Base-by-base conservation (phyloP, 2,797 vertebrate species). In the Eutrigla gurnardus region DNA sequence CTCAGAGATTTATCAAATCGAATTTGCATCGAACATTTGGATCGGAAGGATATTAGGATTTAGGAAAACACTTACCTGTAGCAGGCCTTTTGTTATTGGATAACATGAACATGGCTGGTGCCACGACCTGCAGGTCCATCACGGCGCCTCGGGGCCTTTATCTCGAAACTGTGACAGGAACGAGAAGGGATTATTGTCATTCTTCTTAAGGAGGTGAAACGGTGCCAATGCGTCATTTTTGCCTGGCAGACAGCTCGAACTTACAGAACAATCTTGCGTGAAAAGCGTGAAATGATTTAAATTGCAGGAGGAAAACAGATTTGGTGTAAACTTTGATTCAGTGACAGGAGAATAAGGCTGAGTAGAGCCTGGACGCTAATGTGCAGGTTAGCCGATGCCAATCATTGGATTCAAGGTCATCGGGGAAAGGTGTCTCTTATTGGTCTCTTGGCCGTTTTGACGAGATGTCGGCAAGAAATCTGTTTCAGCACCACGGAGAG, bases 401-500 rank as follows among this genome's bases (percentile, higher is more conserved):
- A 25, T 25, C 25, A 25, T 25, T 25, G 25, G 25, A 25, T 65
- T 77, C 71, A 78, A 73, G 60, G 77, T 78, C 76, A 78, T 2
- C 25, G 0, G 36, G 46, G 33, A 25, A 25, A 25, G 25, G 25
- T 25, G 25, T 25, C 25, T 25, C 25, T 47, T 35, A 72, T 67
- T 8, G 53, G n/a, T 71, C 42, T 74, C 33, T 60, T 54, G 46
- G 58, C 42, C 58, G 46, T 49, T 40, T 54, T 61, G 43, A 77
- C 45, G 7, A 54, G 13, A 72, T 7, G 36, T 18, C 65, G 52
- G 40, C 13, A 36, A 37, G 17, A 45, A n/a, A 42, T 36, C 3
- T 1, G 25, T 47, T 78, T 84, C 84, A 89, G 87, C 35, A 88
- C 82, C 87, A 58, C 18, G 85, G 81, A 87, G 52, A 88, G 75